Evolutionary conservation across 2,888 invertebrate genomes (phyloP).

Genomic region (Tuberolachnus salignus): DNA sequence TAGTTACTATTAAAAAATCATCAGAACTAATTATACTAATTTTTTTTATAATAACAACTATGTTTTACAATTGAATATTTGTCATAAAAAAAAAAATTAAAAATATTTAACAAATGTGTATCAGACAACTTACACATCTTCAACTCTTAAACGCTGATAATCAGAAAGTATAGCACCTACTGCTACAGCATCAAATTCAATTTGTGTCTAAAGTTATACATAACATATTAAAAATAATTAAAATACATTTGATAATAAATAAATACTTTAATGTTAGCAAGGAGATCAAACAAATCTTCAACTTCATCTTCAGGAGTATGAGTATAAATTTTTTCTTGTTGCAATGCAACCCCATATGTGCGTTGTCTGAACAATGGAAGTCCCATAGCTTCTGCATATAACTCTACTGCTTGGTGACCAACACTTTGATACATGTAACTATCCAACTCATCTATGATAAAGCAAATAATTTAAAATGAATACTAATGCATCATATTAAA

Average conservation of each 20-base stretch:
- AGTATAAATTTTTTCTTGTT: conserved; percentile 78
- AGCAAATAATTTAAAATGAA: conserved; percentile 53
- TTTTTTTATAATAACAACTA: not conserved
- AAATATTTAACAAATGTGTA: no score
- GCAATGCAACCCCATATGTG: conserved; percentile 83
- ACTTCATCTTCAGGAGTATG: conserved; percentile 92
- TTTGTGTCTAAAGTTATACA: conserved; percentile 64
- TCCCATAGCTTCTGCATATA: conserved; percentile 92
- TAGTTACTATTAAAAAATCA: conserved; percentile 51
- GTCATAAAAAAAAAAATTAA: no score
- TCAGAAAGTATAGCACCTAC: conserved; percentile 98
- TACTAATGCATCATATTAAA: not conserved
- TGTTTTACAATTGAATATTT: no score
- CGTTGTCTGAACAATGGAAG: conserved; percentile 85
- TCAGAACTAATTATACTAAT: conserved; percentile 6
- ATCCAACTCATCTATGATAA: conserved; percentile 80
- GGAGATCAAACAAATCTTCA: conserved; percentile 89
- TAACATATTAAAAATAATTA: conserved; percentile 4
- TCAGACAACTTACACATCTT: conserved; percentile 85
- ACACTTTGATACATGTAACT: conserved; percentile 99
- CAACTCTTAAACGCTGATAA: conserved; percentile 96
- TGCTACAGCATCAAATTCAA: conserved; percentile 88
- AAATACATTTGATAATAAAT: not conserved
- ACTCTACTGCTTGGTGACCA: conserved; percentile 90
- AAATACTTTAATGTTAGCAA: conserved; percentile 75